Conservation (phyloP, 2,888 invertebrate genomes). For the Diaperis boleti region DNA sequence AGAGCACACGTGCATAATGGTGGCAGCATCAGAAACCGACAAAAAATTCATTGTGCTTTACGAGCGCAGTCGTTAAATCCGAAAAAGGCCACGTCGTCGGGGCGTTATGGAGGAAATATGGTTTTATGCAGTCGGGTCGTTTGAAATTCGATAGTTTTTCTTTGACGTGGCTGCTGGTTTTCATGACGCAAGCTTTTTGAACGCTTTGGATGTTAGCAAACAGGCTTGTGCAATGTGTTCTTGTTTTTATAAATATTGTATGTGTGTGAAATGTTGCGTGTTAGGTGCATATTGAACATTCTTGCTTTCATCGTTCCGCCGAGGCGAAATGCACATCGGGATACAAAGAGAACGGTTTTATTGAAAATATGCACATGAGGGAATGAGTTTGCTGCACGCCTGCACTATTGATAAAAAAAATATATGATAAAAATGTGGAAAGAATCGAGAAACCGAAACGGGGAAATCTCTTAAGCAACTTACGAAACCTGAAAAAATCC, state of each 20-base stretch:
- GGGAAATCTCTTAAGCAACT: too few relatives aligned
- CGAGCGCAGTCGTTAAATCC: constrained; percentile 14
- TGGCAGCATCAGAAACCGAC: neutral
- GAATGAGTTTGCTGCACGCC: too few relatives aligned
- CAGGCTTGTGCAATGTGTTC: constrained; percentile 3
- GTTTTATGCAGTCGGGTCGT: constrained; percentile 2
- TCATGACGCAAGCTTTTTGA: constrained; percentile 1
- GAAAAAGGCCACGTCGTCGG: constrained; percentile 1
- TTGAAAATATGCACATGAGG: too few relatives aligned
- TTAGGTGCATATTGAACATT: neutral
- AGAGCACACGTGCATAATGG: constrained; percentile 21
- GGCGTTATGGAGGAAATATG: constrained; percentile 19
- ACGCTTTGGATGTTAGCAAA: constrained; percentile 20
- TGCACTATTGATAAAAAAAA: too few relatives aligned
- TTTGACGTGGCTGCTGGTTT: constrained; percentile 2
- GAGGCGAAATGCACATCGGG: neutral
- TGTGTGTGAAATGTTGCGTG: neutral
- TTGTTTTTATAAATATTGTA: neutral
- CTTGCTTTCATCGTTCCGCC: neutral
- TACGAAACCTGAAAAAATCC: too few relatives aligned
- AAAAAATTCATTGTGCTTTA: constrained; percentile 7
- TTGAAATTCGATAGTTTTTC: constrained; percentile 26
- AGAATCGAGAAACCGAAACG: too few relatives aligned
- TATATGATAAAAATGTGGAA: too few relatives aligned
- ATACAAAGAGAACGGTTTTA: too few relatives aligned